phyloP scores from a whole-genome alignment of 2,888 invertebrate species.

The Tipula helvola region DNA sequence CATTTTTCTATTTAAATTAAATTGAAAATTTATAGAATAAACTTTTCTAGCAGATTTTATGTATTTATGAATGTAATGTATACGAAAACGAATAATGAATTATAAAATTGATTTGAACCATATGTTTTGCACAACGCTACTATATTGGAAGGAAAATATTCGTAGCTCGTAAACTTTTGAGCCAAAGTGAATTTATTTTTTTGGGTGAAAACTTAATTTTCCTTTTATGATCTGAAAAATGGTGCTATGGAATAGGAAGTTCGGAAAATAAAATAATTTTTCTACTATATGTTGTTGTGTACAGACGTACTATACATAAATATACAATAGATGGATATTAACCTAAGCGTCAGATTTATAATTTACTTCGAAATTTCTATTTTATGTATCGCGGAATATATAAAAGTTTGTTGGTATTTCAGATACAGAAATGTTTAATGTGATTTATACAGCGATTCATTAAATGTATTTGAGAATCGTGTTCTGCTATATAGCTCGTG shows the following conservation, averaged over 20 bases:
- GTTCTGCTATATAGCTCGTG: too few relatives aligned
- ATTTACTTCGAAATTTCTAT: not conserved
- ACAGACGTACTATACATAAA: not conserved
- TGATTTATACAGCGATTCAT: too few relatives aligned
- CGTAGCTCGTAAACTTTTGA: not conserved
- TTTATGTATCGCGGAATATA: too few relatives aligned
- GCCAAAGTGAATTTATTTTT: not conserved
- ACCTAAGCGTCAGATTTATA: not conserved
- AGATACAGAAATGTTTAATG: too few relatives aligned
- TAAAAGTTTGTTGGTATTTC: too few relatives aligned
- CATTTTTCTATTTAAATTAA: not conserved
- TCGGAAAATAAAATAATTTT: not conserved
- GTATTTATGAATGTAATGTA: not conserved
- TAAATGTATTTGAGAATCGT: too few relatives aligned
- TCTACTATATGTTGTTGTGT: not conserved
- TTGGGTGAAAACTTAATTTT: not conserved
- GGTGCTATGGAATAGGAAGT: not conserved
- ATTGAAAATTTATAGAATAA: constrained; percentile 4
- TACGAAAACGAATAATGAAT: not conserved
- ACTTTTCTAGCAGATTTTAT: not conserved
- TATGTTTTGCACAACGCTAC: not conserved
- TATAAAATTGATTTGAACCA: not conserved
- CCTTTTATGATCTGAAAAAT: not conserved
- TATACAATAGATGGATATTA: not conserved
- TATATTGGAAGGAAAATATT: not conserved